A percentile compares a stretch with the other conserved stretches of the same genome.
Evolutionary conservation across 2,797 vertebrate genomes (phyloP).

Genomic region (Antrozous pallidus): DNA sequence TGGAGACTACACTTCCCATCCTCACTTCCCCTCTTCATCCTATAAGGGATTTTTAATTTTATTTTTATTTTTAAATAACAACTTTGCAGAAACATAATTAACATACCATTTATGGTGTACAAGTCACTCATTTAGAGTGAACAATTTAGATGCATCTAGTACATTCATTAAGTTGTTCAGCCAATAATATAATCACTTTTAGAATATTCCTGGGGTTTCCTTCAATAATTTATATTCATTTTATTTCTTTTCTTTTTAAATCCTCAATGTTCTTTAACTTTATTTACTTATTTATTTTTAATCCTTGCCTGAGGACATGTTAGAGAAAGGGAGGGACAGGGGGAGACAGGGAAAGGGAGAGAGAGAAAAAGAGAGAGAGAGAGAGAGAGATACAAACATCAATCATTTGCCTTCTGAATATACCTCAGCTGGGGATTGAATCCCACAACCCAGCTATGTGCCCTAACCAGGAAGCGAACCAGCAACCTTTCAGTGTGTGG

Average conservation of each 20-base stretch:
- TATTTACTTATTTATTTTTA: background rate
- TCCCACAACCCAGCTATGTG: background rate
- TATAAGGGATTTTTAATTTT: background rate
- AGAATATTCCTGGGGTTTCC: background rate
- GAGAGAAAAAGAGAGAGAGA: too few relatives aligned
- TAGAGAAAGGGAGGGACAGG: too few relatives aligned
- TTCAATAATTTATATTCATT: background rate
- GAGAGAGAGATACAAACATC: background rate
- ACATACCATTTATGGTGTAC: background rate
- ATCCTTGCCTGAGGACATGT: background rate
- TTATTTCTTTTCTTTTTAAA: background rate
- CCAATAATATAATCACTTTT: background rate
- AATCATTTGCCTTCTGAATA: background rate
- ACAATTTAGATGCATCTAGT: background rate
- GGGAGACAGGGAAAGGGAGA: too few relatives aligned
- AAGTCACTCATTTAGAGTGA: background rate
- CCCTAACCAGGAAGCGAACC: background rate
- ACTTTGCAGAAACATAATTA: background rate
- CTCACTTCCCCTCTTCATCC: background rate
- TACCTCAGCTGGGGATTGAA: background rate
- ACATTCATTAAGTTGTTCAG: background rate
- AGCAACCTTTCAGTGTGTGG: background rate
- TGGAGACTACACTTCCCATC: background rate
- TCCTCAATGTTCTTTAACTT: background rate
- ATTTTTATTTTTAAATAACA: slow-evolving; percentile 15